Conservation (phyloP, 2,888 invertebrate species). For the Iphiclides podalirius region DNA sequence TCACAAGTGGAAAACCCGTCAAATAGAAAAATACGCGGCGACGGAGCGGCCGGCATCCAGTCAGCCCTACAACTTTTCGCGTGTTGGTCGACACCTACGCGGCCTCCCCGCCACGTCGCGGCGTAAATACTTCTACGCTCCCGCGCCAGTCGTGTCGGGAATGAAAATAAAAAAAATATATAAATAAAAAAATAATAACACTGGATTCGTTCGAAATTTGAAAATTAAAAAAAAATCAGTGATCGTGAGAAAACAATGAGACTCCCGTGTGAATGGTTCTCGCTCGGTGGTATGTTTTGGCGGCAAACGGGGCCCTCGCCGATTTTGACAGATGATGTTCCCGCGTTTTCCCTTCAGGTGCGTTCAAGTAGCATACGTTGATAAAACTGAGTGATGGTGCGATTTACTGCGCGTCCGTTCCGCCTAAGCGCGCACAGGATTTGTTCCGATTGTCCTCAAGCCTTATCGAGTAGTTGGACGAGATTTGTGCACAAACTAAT, state of each 20-base stretch:
- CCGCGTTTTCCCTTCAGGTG: conserved; percentile 71
- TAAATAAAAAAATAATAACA: not conserved
- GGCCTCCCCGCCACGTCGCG: conserved; percentile 36
- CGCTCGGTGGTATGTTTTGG: conserved; percentile 57
- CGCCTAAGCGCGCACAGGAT: not conserved
- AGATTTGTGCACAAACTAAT: not conserved
- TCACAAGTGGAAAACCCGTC: conserved; percentile 51
- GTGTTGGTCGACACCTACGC: conserved; percentile 65
- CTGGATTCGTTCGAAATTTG: not conserved
- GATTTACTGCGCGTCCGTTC: conserved; percentile 16
- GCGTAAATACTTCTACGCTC: conserved; percentile 25
- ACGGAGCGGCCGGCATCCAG: conserved; percentile 52
- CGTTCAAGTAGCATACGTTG: conserved; percentile 61
- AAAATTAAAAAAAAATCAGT: conserved; percentile 30
- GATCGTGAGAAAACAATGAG: conserved; percentile 55
- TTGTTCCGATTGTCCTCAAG: not conserved
- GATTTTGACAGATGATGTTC: conserved; percentile 68
- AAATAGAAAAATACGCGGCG: conserved; percentile 65
- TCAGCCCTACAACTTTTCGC: conserved; percentile 66
- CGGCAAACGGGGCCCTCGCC: conserved; percentile 54
- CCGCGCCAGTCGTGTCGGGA: conserved; percentile 6
- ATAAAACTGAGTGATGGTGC: conserved; percentile 46
- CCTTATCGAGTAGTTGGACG: too few relatives aligned
- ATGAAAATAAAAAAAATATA: conserved; percentile 25
- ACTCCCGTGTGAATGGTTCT: conserved; percentile 47